These are phyloP conservation scores for Papilio polyxenes DNA, from an alignment of 1,140 invertebrate genomes.

Conservation along the genomic window DNA sequence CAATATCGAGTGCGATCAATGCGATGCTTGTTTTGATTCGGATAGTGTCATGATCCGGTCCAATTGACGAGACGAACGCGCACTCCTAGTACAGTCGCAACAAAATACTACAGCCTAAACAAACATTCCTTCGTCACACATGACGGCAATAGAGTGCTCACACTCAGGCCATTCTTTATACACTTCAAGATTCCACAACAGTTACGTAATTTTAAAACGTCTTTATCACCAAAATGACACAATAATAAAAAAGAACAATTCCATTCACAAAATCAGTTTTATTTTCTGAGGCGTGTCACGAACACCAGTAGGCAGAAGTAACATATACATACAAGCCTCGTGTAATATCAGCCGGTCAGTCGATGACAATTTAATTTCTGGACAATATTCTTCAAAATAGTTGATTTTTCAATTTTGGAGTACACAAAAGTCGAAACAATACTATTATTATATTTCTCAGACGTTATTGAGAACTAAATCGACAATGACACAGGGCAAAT, in stretches of 20 bases:
- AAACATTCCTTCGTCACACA: conserved; percentile 80
- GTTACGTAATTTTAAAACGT: conserved; percentile 79
- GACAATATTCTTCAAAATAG: conserved; percentile 69
- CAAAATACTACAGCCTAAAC: conserved; percentile 79
- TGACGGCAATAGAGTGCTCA: conserved; percentile 79
- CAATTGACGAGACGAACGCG: conserved; percentile 73
- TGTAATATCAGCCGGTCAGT: conserved; percentile 81
- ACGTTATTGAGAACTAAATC: conserved; percentile 70
- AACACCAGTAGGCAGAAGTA: conserved; percentile 79
- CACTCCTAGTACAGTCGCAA: conserved; percentile 74
- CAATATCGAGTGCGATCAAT: conserved; percentile 76
- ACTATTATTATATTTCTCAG: conserved; percentile 64
- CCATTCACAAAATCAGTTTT: conserved; percentile 77
- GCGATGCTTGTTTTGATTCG: conserved; percentile 73
- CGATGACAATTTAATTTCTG: conserved; percentile 78
- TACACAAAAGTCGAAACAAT: conserved; percentile 69
- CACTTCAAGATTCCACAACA: conserved; percentile 78
- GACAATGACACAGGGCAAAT: conserved; percentile 78
- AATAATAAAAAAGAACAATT: conserved; percentile 76
- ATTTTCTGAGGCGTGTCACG: conserved; percentile 80
- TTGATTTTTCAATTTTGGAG: conserved; percentile 62
- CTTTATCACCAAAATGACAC: conserved; percentile 77
- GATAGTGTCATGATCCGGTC: conserved; percentile 77
- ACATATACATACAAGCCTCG: conserved; percentile 80
- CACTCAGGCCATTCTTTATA: conserved; percentile 79